phyloP scores from a whole-genome alignment of 1,140 invertebrate species.

The Leptinotarsa texana region DNA sequence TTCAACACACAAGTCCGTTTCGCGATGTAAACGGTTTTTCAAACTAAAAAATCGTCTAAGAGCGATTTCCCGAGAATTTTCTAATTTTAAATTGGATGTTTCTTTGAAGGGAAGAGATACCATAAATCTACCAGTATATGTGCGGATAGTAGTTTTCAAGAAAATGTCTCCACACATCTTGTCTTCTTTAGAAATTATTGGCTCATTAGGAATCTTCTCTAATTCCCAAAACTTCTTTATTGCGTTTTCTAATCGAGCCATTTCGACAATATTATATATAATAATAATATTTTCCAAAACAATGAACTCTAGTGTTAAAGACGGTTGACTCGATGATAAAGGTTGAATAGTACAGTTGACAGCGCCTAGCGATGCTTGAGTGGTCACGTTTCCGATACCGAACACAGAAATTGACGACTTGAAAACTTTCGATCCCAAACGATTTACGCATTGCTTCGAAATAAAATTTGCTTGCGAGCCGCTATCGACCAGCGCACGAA shows the following conservation, averaged over 20 bases:
- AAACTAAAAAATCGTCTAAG: conserved; percentile 7
- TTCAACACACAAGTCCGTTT: background rate
- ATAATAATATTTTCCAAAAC: conserved; percentile 12
- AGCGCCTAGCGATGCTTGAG: conserved; percentile 5
- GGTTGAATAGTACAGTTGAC: background rate
- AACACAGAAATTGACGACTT: background rate
- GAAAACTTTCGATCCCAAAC: background rate
- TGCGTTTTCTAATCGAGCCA: background rate
- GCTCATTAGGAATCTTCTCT: background rate
- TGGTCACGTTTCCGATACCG: conserved; percentile 7
- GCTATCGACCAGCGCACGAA: background rate
- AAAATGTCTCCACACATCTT: conserved; percentile 2
- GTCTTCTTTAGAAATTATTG: background rate
- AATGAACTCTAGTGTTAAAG: background rate
- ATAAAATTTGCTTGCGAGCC: conserved; percentile 9
- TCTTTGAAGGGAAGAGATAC: conserved; percentile 12
- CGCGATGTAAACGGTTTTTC: background rate
- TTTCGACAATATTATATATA: too few relatives aligned
- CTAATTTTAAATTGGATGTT: conserved; percentile 9
- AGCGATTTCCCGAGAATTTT: conserved; percentile 1
- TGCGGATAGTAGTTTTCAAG: background rate
- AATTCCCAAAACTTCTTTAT: conserved; percentile 15
- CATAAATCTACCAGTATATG: background rate
- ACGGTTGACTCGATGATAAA: background rate
- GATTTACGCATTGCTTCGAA: background rate